phyloP scores from a whole-genome alignment of 2,113 vertebrate genomes.

The Todiramphus chloris region DNA sequence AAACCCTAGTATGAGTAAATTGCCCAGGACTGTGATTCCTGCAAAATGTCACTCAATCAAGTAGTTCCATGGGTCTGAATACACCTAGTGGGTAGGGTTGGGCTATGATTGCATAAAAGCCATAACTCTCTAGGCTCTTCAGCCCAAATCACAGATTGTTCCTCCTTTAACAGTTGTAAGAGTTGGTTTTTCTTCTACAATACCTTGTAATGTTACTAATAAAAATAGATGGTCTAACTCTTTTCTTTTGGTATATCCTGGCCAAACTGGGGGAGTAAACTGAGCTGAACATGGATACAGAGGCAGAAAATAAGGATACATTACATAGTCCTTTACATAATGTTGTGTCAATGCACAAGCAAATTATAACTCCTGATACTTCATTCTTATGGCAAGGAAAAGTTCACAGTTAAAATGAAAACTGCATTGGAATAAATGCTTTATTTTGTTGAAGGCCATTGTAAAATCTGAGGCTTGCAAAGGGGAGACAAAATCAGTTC shows the following conservation, averaged over 20 bases:
- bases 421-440: conserved; percentile 56
- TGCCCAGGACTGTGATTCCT: background rate
- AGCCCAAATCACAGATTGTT: background rate
- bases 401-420: conserved; percentile 47
- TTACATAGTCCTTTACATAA: background rate
- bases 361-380: background rate
- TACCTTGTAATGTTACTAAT: background rate
- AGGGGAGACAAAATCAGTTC: conserved; percentile 64
- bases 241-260: background rate
- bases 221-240: background rate
- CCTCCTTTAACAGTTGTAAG: background rate
- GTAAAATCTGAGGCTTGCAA: conserved; percentile 22
- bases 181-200: background rate
- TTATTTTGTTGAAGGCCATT: conserved; percentile 58
- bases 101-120: background rate
- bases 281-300: background rate
- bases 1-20: background rate
- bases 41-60: background rate
- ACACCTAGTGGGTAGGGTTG: background rate
- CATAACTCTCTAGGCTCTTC: background rate
- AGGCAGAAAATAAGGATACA: background rate
- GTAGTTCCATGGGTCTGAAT: background rate
- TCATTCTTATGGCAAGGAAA: conserved; percentile 29
- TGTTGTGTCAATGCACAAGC: background rate
- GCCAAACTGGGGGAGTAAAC: background rate